Percentiles rank a stretch among this genome's conserved stretches.
These are phyloP conservation scores for Rhabdomys dilectus DNA, from an alignment of 2,113 vertebrate species.

Conservation along the genomic window DNA sequence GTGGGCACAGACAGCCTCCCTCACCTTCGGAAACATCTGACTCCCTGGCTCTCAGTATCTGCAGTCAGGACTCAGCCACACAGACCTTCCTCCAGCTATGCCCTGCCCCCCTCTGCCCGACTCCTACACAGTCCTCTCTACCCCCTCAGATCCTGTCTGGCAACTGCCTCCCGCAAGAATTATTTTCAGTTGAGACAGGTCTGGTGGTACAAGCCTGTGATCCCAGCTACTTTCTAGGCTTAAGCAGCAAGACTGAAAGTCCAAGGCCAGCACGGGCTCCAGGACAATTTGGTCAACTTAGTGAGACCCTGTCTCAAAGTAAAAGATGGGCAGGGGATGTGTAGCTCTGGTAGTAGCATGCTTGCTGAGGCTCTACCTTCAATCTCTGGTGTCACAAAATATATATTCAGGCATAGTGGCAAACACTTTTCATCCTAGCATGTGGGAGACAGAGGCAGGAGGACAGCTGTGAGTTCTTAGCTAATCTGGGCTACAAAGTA, in stretches of 20 bases:
- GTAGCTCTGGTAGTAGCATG: background rate
- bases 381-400: background rate
- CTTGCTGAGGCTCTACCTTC: background rate
- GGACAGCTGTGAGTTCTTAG: background rate
- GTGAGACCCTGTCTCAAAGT: background rate
- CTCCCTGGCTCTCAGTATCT: background rate
- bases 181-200: constrained; percentile 15
- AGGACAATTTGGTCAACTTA: background rate
- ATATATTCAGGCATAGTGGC: background rate
- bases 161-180: constrained; percentile 18
- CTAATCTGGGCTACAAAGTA: background rate
- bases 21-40: constrained; percentile 21
- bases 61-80: background rate
- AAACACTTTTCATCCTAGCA: background rate
- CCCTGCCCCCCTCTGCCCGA: background rate
- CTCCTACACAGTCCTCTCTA: background rate
- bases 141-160: constrained; percentile 21
- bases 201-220: background rate
- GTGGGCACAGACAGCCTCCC: background rate
- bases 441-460: background rate
- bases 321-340: background rate
- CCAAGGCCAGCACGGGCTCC: background rate
- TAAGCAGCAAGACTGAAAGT: too few relatives aligned
- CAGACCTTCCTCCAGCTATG: background rate
- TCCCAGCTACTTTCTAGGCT: background rate